Percentiles rank a stretch among this genome's conserved stretches.
Conservation (phyloP, 2,113 vertebrate genomes). For the Canis aureus region DNA sequence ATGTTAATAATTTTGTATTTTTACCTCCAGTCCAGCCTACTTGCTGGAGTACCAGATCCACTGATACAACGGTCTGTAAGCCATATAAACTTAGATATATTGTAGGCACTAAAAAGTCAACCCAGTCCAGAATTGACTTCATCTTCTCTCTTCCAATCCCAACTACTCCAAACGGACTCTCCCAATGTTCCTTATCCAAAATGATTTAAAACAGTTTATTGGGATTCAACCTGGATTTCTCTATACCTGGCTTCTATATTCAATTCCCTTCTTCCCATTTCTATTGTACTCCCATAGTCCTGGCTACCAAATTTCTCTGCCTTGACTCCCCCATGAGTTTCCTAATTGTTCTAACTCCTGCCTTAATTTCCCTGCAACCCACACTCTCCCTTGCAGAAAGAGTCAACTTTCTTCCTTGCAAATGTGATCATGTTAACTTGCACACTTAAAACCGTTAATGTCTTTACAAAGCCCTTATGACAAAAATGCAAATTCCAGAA, state of each 20-base stretch:
- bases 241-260: neutral
- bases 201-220: neutral
- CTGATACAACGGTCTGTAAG: neutral
- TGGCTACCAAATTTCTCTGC: neutral
- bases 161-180: neutral
- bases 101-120: neutral
- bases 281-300: neutral
- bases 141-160: neutral
- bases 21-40: neutral
- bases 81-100: neutral
- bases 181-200: neutral
- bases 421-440: neutral
- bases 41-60: neutral
- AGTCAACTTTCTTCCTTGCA: conserved; percentile 1
- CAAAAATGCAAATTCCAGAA: conserved; percentile 39
- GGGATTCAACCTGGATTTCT: neutral
- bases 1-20: neutral
- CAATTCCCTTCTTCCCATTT: neutral
- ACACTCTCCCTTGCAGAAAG: neutral
- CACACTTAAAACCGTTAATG: neutral
- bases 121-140: neutral
- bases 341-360: neutral
- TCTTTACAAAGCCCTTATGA: conserved; percentile 13
- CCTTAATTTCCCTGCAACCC: neutral
- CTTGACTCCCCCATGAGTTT: neutral